Conservation (phyloP, 2,113 vertebrate species). For the Sardina pilchardus region DNA sequence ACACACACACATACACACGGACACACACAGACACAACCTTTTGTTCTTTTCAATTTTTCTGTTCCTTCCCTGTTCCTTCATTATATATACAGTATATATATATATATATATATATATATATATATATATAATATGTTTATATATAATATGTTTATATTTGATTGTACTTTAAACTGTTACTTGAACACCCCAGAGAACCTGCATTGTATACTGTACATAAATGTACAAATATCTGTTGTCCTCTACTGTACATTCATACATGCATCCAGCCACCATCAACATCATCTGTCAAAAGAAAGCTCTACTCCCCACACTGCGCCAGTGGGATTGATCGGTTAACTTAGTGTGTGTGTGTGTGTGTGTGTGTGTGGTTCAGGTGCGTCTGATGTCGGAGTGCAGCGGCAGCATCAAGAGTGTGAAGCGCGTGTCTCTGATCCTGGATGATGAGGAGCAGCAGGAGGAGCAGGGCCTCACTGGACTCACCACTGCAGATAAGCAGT, state of each 20-base stretch:
- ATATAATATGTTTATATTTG: too few species aligned
- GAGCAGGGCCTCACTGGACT: constrained; percentile 69
- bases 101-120: too few species aligned
- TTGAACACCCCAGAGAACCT: too few species aligned
- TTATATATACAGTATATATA: too few species aligned
- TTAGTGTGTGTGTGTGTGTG: constrained; percentile 10
- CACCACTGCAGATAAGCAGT: constrained; percentile 65
- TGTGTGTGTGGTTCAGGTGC: constrained; percentile 52
- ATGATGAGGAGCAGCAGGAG: constrained; percentile 67
- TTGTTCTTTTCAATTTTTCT: too few species aligned
- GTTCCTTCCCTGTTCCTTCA: too few species aligned
- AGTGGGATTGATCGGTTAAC: background rate
- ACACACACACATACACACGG: background rate
- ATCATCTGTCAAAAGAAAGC: background rate
- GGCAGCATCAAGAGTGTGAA: constrained; percentile 71
- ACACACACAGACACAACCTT: background rate
- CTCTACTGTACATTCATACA: background rate
- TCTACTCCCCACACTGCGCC: background rate
- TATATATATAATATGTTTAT: too few species aligned
- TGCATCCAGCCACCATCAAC: background rate
- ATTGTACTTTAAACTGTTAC: too few species aligned
- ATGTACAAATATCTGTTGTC: too few species aligned
- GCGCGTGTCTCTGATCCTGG: constrained; percentile 61
- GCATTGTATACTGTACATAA: too few species aligned
- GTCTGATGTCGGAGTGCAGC: constrained; percentile 75